A percentile compares a stretch with the other conserved stretches of the same genome.
Evolutionary conservation across 2,797 vertebrate species (phyloP).

Genomic region (Astyanax mexicanus): DNA sequence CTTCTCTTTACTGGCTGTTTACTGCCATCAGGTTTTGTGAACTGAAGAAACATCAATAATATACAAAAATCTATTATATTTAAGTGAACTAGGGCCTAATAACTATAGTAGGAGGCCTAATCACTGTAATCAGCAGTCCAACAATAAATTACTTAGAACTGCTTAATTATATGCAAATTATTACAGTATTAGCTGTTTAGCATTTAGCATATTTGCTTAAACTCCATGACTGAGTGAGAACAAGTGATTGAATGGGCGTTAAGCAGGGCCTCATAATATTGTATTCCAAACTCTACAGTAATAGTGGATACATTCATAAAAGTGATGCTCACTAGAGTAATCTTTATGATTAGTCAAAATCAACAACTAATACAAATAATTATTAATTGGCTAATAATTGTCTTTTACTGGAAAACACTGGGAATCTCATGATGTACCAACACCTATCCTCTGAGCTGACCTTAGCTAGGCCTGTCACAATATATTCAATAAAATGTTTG

Average conservation of each 20-base stretch:
- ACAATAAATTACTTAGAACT: too few species aligned
- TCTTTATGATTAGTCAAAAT: not conserved
- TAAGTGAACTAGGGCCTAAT: not conserved
- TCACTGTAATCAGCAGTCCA: too few species aligned
- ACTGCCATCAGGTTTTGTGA: not conserved
- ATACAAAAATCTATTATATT: not conserved
- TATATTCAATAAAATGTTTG: too few species aligned
- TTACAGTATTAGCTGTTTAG: too few species aligned
- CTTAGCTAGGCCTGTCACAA: too few species aligned
- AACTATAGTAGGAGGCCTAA: too few species aligned
- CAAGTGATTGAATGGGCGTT: not conserved
- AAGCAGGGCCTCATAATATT: not conserved
- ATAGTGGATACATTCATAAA: too few species aligned
- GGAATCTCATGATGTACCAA: too few species aligned
- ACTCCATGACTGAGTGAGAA: too few species aligned
- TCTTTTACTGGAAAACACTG: not conserved
- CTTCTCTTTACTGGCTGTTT: constrained; percentile 10
- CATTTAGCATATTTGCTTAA: not conserved
- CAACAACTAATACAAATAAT: too few species aligned
- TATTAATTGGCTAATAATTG: too few species aligned
- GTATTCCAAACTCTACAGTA: not conserved
- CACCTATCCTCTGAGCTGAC: too few species aligned
- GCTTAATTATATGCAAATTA: not conserved
- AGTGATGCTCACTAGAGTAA: not conserved
- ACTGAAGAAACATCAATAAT: not conserved